These are phyloP conservation scores for Scaptomyza pallida DNA, from an alignment of 1,140 invertebrate genomes.

Conservation along the genomic window DNA sequence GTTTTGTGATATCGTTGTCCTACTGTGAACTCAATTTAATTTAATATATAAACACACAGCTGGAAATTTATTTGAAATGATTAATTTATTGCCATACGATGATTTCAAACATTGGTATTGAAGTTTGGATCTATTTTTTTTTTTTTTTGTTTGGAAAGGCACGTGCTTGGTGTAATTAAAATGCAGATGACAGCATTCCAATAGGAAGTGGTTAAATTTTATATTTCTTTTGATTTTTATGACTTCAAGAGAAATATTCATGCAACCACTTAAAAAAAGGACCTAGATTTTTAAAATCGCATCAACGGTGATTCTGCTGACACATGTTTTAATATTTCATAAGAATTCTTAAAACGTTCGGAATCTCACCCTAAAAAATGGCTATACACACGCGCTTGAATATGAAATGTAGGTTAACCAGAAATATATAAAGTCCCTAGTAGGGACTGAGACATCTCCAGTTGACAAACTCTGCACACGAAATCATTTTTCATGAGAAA, in stretches of 20 bases:
- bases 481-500: background rate
- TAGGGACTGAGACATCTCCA: background rate
- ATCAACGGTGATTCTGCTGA: too few species aligned
- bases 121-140: background rate
- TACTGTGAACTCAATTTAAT: slow-evolving; percentile 29
- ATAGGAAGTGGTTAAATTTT: background rate
- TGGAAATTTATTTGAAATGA: slow-evolving; percentile 23
- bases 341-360: too few species aligned
- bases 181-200: slow-evolving; percentile 12
- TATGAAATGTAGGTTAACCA: too few species aligned
- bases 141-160: too few species aligned
- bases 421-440: too few species aligned
- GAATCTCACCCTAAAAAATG: too few species aligned
- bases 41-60: background rate
- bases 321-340: too few species aligned
- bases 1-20: slow-evolving; percentile 26
- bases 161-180: background rate
- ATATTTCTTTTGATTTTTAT: background rate
- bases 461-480: too few species aligned
- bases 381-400: too few species aligned
- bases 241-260: background rate
- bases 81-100: slow-evolving; percentile 8
- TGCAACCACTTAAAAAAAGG: too few species aligned
- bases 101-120: background rate
- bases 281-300: too few species aligned